A percentile compares a stretch with the other conserved stretches of the same genome.
phyloP scores from a whole-genome alignment of 2,888 invertebrate genomes.

The Cataglyphis rosenhaueri region DNA sequence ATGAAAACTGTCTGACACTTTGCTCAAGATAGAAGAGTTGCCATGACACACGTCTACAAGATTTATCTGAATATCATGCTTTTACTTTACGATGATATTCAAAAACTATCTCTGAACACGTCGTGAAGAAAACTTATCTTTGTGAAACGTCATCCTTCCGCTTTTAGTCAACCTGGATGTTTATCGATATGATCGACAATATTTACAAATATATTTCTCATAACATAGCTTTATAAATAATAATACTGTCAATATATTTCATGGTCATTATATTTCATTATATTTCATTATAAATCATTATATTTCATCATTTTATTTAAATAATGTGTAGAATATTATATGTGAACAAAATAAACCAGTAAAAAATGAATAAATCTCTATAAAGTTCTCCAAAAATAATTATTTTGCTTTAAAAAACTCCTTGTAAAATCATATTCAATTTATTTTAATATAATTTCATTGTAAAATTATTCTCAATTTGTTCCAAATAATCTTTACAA shows the following conservation, averaged over 20 bases:
- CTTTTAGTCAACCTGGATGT: constrained; percentile 19
- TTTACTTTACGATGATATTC: constrained; percentile 51
- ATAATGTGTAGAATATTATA: neutral
- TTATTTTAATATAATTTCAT: constrained; percentile 24
- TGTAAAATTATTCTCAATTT: constrained; percentile 25
- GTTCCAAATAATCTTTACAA: constrained; percentile 26
- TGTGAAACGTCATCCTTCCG: constrained; percentile 20
- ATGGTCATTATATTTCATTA: no score
- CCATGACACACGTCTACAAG: constrained; percentile 33
- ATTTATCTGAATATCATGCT: constrained; percentile 48
- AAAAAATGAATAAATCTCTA: neutral
- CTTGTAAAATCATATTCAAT: constrained; percentile 13
- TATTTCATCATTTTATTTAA: neutral
- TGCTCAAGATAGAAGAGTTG: constrained; percentile 25
- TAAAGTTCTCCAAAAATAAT: constrained; percentile 19
- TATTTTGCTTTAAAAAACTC: constrained; percentile 16
- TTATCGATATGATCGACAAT: constrained; percentile 15
- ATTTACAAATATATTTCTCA: constrained; percentile 10
- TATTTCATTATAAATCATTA: no score
- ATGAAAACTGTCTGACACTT: constrained; percentile 39
- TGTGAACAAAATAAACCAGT: neutral
- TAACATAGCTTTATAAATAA: neutral
- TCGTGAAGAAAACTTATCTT: constrained; percentile 29
- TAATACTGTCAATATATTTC: neutral
- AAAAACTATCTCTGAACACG: constrained; percentile 38